Base-by-base conservation (phyloP, 2,113 vertebrate genomes). In the Otocyon megalotis region DNA sequence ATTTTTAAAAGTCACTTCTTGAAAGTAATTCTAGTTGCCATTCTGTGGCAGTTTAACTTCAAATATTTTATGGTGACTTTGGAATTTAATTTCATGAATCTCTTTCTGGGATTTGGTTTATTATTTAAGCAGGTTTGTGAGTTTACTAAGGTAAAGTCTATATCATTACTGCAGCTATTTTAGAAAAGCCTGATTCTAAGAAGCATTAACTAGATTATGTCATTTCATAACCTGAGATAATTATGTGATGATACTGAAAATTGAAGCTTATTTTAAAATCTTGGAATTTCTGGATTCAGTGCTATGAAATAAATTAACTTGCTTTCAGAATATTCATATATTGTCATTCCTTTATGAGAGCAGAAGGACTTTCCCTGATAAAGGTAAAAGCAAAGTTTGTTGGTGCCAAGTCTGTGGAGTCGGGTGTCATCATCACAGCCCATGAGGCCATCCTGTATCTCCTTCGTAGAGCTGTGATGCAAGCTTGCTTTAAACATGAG, bases 81-180 rank as follows among this genome's bases (percentile, higher is more conserved):
- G 71, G n/a, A 74, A 96, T 94, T 71, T 67, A 86, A 80, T 71
- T 60, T 92, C 96, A 22, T 96, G 30, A 67, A 30, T 53, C 15
- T 19, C 77, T 88, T 67, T 83, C n/a, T 93, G 72, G 48, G 79
- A 53, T 62, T 94, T 93, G 54, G 50, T 48, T 80, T 88, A 58
- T 82, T 88, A 58, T 93, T 81, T 96, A 93, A 43, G 81, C 53
- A 80, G 43, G 24, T 60, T 88, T 93, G 8, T 82, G 67, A 79
- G 24, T 80, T 96, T 90, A 86, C 77, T 72, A 86, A 94, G 63
- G 26, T 81, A 82, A 84, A 92, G 22, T 9, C 69, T 76, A 32
- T 65, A 37, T 53, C 90, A 74, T 43, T 65, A 84, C 8, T 6
- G 1, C 30, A 89, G 77, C 62, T 91, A 4, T 58, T 96, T 97